Evolutionary conservation across 1,140 invertebrate genomes (phyloP), one percentile per base, ranked within the genome.

Genomic region (Drosophila kanapiae): DNA sequence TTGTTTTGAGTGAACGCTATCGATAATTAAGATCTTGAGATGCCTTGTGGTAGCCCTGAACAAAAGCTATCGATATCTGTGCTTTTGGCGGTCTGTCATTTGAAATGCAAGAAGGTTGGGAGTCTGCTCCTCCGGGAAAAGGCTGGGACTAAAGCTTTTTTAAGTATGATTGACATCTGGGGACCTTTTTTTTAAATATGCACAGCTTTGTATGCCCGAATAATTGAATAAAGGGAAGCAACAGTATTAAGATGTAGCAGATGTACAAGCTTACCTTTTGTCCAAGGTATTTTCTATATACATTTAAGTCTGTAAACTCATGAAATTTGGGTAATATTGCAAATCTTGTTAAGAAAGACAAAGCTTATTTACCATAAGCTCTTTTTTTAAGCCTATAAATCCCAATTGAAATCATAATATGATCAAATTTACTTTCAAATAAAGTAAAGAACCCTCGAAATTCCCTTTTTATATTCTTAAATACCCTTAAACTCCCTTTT

Each of bases 71-170:
- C 65, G 65, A 45, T 42, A 14, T 9, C 16, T 40, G 23, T 4
- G 10, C 13, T 23, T 59, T 60, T 42, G 67, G 67, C 69, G 69
- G 27, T 29, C 65, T 71, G 37, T 72, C 3, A 71, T 37, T 71
- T 72, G 10, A 16, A 72, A 59, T 59, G 71, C 6, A 60, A 37
- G 6, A 70, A 18, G 49, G 59, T 48, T 1, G 33, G 18, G 11
- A 16, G 11, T 5, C 4, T 14, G 6, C 6, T 23, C 29, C 2
- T n/a, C 43, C 13, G 43, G 69, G 51, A 16, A 49, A 72, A 42
- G 18, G 6, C 13, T 37, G 13, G 3, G 16, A 9, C 10, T 7
- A 29, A 51, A 74, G 70, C 68, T 72, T 35, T 74, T 16, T 14
- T 68, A 67, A 49, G 23, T 31, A 33, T 45, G 31, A 51, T 49